Conservation (phyloP, 2,113 vertebrate genomes). For the Hystrix brachyura region DNA sequence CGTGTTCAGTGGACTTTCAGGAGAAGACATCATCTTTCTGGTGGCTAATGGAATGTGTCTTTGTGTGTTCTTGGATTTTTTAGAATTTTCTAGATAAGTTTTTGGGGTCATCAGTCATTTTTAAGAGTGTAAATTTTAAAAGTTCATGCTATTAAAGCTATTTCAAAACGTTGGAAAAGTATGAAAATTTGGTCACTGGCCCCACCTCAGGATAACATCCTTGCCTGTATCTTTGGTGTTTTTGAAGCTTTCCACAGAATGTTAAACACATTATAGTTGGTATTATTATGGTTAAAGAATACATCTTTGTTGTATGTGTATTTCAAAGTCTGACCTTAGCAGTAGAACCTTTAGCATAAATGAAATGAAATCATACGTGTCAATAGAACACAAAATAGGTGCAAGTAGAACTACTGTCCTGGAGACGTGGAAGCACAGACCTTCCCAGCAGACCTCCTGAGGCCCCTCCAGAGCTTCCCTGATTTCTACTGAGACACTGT, state of each 20-base stretch:
- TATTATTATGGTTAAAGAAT: background rate
- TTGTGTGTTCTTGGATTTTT: background rate
- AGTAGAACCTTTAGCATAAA: constrained; percentile 25
- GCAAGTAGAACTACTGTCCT: background rate
- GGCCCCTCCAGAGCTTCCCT: background rate
- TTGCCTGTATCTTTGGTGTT: background rate
- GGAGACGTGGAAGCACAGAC: background rate
- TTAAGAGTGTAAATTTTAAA: constrained; percentile 1
- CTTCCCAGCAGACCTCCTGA: background rate
- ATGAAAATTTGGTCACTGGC: background rate
- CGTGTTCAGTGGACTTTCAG: background rate
- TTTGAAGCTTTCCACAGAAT: background rate
- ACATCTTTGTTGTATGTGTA: background rate
- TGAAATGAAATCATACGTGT: constrained; percentile 5
- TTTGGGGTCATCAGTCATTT: background rate
- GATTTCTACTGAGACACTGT: background rate
- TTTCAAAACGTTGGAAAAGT: background rate
- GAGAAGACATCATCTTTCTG: constrained; percentile 39
- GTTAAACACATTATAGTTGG: background rate
- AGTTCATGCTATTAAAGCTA: background rate
- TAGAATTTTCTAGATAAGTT: background rate
- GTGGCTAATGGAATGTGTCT: background rate
- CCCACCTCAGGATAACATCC: background rate
- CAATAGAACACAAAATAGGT: background rate
- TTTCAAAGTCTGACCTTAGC: background rate